Evolutionary conservation across 2,888 invertebrate genomes (phyloP), one percentile per base, ranked within the genome.

Genomic region (Xestobium rufovillosum): DNA sequence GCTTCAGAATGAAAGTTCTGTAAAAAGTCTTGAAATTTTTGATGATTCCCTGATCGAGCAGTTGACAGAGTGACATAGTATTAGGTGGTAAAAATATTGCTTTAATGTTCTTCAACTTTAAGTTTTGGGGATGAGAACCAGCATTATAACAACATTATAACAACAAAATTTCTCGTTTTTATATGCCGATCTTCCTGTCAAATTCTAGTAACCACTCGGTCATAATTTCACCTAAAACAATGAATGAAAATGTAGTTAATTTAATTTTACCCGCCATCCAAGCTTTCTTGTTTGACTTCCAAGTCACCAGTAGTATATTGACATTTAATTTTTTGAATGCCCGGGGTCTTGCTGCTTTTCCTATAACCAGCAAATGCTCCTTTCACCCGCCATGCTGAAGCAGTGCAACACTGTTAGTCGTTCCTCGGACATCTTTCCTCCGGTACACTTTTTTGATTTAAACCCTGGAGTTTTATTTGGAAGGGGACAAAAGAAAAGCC

Each of bases 71-170:
- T 3, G 36, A 36, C 4, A 36, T 36, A 2, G 26, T 28, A 11
- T 37, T 41, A 3, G 36, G 36, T 12, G 34, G 36, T n/a, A 11
- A 37, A 37, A 37, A 33, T 16, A 11, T 33, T n/a, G n/a, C 14
- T 41, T 37, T 36, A 4, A 37, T 26, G 23, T 41, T 26, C 17
- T 15, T 25, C 14, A 41, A 11, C 4, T 17, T 23, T 9, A 37
- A 14, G 2, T 29, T 26, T 1, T 17, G 19, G 6, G 34, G 37
- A 10, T 37, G 41, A 4, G 26, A 41, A 13, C 25, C 29, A 9
- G 36, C 33, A 10, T 41, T 37, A 28, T 33, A n/a, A n/a, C n/a
- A n/a, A n/a, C n/a, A n/a, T n/a, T n/a, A n/a, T n/a, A n/a, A n/a
- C n/a, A n/a, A n/a, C n/a, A n/a, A n/a, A n/a, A n/a, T n/a, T n/a